Evolutionary conservation across 2,888 invertebrate species (phyloP).

Genomic region (Steromphala cineraria): DNA sequence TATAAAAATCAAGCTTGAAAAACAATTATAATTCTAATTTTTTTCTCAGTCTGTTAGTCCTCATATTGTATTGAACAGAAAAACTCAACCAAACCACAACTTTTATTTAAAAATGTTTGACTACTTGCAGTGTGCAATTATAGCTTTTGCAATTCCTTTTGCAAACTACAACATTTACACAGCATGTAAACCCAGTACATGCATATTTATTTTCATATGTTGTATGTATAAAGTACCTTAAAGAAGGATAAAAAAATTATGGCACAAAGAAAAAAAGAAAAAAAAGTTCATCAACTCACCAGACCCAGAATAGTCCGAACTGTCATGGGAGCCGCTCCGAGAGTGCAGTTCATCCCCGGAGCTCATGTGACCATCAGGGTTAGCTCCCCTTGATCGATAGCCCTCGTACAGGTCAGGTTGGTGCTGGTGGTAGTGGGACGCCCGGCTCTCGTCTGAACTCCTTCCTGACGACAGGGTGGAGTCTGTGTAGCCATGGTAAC

Average conservation of each 20-base stretch:
- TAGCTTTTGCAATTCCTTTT: too few relatives aligned
- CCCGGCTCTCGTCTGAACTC: constrained; percentile 61
- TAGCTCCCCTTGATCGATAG: constrained; percentile 44
- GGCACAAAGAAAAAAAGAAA: not conserved
- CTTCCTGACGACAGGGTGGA: constrained; percentile 61
- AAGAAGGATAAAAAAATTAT: not conserved
- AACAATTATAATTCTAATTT: too few relatives aligned
- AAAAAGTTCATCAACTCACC: constrained; percentile 37
- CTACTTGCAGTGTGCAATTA: too few relatives aligned
- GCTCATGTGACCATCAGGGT: constrained; percentile 51
- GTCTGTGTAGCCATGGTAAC: constrained; percentile 56
- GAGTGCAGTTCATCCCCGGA: constrained; percentile 57
- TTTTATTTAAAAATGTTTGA: too few relatives aligned
- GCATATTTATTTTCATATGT: too few relatives aligned
- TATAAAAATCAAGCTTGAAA: too few relatives aligned
- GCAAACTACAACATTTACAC: too few relatives aligned
- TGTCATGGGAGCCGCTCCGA: constrained; percentile 60
- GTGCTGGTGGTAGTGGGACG: constrained; percentile 25
- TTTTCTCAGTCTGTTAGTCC: too few relatives aligned
- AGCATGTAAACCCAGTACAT: too few relatives aligned
- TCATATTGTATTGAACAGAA: not conserved
- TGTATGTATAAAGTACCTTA: not conserved
- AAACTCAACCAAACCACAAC: not conserved
- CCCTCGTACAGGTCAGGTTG: constrained; percentile 46
- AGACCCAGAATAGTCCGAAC: constrained; percentile 52